Evolutionary conservation across 2,888 invertebrate genomes (phyloP).

Genomic region (Timema podura): DNA sequence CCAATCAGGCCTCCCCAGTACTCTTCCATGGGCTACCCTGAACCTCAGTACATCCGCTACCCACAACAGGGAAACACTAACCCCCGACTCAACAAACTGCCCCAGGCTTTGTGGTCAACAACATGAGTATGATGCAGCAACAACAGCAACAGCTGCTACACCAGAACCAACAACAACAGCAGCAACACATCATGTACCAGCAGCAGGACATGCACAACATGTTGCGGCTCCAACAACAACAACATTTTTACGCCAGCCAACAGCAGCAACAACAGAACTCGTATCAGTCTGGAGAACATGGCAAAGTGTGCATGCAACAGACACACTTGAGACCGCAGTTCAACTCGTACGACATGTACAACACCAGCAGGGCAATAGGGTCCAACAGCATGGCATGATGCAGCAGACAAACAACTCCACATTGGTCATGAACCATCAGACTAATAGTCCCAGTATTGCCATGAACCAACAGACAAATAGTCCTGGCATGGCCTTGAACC

Average conservation of each 20-base stretch:
- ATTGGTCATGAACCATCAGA: constrained; percentile 24
- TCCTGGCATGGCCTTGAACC: too few species aligned
- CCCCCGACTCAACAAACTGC: neutral
- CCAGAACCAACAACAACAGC: constrained; percentile 33
- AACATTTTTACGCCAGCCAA: constrained; percentile 32
- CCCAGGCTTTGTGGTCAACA: neutral
- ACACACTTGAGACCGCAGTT: constrained; percentile 35
- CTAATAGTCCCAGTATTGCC: neutral
- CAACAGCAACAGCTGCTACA: constrained; percentile 36
- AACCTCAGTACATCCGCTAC: constrained; percentile 3
- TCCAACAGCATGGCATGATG: too few species aligned
- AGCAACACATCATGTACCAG: constrained; percentile 30
- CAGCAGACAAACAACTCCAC: constrained; percentile 28
- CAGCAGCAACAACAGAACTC: constrained; percentile 34
- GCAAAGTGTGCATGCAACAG: constrained; percentile 31
- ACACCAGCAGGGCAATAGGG: too few species aligned
- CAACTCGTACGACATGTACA: constrained; percentile 28
- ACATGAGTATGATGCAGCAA: constrained; percentile 25
- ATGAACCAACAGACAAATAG: too few species aligned
- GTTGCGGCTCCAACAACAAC: constrained; percentile 30
- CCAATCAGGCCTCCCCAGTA: neutral
- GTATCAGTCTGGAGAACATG: constrained; percentile 36
- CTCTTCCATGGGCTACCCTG: neutral
- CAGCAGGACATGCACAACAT: constrained; percentile 19
- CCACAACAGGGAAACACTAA: neutral